These are phyloP conservation scores for Polydrusus cervinus DNA, from an alignment of 2,888 invertebrate species.

Conservation along the genomic window DNA sequence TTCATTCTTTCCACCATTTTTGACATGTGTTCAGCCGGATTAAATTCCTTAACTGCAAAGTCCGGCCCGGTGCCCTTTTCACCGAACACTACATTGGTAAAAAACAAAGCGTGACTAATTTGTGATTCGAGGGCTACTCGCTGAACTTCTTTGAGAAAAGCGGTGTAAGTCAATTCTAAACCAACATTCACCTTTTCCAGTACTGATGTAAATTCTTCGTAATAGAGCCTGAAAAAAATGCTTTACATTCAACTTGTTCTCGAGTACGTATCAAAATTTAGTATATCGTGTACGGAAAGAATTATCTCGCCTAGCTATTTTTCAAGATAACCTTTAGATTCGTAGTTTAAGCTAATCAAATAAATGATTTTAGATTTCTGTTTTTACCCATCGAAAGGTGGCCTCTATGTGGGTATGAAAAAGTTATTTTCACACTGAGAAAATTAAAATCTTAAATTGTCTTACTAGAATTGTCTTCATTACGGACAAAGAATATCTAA, in stretches of 20 bases:
- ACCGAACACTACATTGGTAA: slow-evolving; percentile 21
- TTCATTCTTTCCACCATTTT: slow-evolving; percentile 17
- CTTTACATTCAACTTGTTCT: background rate
- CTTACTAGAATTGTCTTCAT: no score
- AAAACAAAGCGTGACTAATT: slow-evolving; percentile 11
- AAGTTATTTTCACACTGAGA: no score
- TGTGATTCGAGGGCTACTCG: background rate
- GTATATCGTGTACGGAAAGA: no score
- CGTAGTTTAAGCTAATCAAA: no score
- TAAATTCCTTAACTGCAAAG: slow-evolving; percentile 4
- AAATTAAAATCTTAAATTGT: no score
- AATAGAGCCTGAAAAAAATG: slow-evolving; percentile 29
- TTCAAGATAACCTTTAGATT: no score
- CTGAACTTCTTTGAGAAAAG: slow-evolving; percentile 27
- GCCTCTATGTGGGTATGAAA: no score
- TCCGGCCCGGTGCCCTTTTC: slow-evolving; percentile 15
- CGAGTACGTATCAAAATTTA: no score
- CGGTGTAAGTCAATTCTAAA: slow-evolving; percentile 27
- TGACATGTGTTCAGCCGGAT: background rate
- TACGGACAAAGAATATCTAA: no score
- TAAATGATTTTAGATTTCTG: no score
- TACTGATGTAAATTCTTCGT: slow-evolving; percentile 24
- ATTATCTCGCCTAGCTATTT: no score
- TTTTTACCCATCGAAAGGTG: no score
- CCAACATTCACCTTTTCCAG: background rate